Evolutionary conservation across 2,113 vertebrate species (phyloP), one percentile per base, ranked within the genome.

Genomic region (Hemiscyllium ocellatum): DNA sequence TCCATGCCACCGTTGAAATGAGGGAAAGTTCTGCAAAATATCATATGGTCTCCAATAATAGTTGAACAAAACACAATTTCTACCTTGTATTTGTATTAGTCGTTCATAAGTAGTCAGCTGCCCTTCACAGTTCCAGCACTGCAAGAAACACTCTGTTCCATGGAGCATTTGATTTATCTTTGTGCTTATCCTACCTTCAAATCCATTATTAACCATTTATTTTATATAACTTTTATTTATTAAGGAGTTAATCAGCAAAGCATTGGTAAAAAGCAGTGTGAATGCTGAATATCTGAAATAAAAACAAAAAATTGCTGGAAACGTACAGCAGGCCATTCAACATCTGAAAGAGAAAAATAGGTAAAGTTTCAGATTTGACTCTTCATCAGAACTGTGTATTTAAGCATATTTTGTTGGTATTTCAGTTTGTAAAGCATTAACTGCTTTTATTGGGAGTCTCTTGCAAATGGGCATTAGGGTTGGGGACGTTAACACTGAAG

Each of bases 171-270:
- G 89, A 93, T 93, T 93, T 93, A 93, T 93, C 89, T 93, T 93
- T 93, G 89, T 93, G 61, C 89, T 93, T 93, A 93, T 93, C 89
- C 89, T 93, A 93, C 56, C 89, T 66, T 93, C 89, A 93, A 93
- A 93, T n/a, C 89, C 61, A 93, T 93, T 93, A 93, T 93, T 93
- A 93, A 93, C 89, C 89, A 93, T 93, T 93, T 93, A 93, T 66
- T 93, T 93, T 93, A 93, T 93, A 93, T 93, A 93, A 93, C 89
- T 93, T 93, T 93, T 93, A 93, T 93, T 93, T 93, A 93, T 93
- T 93, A 93, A 93, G 89, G 89, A 93, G 89, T 93, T 93, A 93
- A 93, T 93, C 89, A 93, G 89, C 89, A 93, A 93, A 93, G 89
- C 89, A 93, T 93, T 93, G 89, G 89, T 93, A 93, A 93, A 93